phyloP scores from a whole-genome alignment of 2,888 invertebrate genomes.

The Eueremaeus valkanovi region DNA sequence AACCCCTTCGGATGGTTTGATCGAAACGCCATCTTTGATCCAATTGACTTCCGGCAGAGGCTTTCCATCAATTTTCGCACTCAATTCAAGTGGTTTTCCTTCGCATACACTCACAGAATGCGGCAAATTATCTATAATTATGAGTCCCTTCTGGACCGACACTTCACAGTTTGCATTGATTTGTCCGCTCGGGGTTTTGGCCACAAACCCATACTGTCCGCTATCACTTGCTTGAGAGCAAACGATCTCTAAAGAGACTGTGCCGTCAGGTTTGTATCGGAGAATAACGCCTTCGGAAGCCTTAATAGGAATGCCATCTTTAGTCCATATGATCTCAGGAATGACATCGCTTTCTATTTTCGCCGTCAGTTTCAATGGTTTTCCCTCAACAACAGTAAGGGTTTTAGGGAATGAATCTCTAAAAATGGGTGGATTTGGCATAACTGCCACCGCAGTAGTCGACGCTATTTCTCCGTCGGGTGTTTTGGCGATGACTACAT shows the following conservation, averaged over 20 bases:
- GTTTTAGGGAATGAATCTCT: slow-evolving; percentile 20
- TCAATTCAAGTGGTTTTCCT: slow-evolving; percentile 69
- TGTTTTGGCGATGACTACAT: slow-evolving; percentile 40
- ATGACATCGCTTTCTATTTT: slow-evolving; percentile 75
- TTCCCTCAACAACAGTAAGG: slow-evolving; percentile 62
- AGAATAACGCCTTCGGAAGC: slow-evolving; percentile 57
- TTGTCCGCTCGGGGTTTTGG: slow-evolving; percentile 67
- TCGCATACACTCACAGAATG: slow-evolving; percentile 60
- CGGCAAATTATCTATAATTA: slow-evolving; percentile 42
- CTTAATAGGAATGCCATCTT: slow-evolving; percentile 63
- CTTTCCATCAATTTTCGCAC: slow-evolving; percentile 61
- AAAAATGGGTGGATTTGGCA: slow-evolving; percentile 33
- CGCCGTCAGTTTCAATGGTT: slow-evolving; percentile 70
- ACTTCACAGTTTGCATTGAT: slow-evolving; percentile 36
- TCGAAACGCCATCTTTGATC: slow-evolving; percentile 63
- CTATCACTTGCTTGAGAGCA: slow-evolving; percentile 65
- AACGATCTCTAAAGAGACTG: slow-evolving; percentile 60
- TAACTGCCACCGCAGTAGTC: slow-evolving; percentile 36
- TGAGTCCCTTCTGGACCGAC: slow-evolving; percentile 45
- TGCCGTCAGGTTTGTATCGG: slow-evolving; percentile 66
- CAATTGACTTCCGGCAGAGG: slow-evolving; percentile 33
- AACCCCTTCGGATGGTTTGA: slow-evolving; percentile 51
- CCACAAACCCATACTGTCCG: slow-evolving; percentile 74
- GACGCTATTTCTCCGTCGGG: slow-evolving; percentile 41
- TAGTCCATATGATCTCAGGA: slow-evolving; percentile 69